A percentile compares a stretch with the other conserved stretches of the same genome.
Conservation (phyloP, 2,888 invertebrate genomes). For the Ectemnius continuus region DNA sequence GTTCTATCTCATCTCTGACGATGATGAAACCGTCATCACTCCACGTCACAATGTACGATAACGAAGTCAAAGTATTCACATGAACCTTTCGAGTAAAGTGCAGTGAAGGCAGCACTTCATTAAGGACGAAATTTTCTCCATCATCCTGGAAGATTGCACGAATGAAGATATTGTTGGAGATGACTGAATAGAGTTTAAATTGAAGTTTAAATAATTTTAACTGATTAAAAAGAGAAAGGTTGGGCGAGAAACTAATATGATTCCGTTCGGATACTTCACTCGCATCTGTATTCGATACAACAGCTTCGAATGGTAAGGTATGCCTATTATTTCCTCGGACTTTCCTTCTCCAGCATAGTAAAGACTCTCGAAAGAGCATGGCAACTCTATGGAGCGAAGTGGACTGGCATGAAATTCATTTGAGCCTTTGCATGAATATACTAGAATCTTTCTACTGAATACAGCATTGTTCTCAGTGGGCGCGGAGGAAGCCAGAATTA, state of each 20-base stretch:
- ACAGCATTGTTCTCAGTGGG: constrained; percentile 25
- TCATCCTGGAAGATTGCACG: constrained; percentile 49
- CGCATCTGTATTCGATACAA: constrained; percentile 62
- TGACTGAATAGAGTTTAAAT: too few species aligned
- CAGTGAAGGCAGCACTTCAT: constrained; percentile 60
- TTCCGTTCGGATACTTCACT: constrained; percentile 15
- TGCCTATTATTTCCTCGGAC: constrained; percentile 50
- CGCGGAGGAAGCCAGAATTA: constrained; percentile 50
- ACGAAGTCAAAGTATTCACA: constrained; percentile 51
- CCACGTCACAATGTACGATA: constrained; percentile 70
- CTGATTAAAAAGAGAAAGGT: neutral
- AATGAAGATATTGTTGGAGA: neutral
- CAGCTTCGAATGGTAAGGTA: constrained; percentile 66
- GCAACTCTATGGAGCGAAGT: constrained; percentile 49
- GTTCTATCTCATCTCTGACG: constrained; percentile 66
- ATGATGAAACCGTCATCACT: constrained; percentile 78
- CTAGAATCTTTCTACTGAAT: constrained; percentile 47
- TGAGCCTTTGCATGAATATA: constrained; percentile 53
- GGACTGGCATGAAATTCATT: constrained; percentile 14
- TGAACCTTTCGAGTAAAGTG: constrained; percentile 76
- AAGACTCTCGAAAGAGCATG: constrained; percentile 50
- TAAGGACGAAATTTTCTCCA: constrained; percentile 47
- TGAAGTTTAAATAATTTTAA: too few species aligned
- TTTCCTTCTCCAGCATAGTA: constrained; percentile 43
- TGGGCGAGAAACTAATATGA: neutral